Base-by-base conservation (phyloP, 2,888 invertebrate genomes). In the Philaethria dido region DNA sequence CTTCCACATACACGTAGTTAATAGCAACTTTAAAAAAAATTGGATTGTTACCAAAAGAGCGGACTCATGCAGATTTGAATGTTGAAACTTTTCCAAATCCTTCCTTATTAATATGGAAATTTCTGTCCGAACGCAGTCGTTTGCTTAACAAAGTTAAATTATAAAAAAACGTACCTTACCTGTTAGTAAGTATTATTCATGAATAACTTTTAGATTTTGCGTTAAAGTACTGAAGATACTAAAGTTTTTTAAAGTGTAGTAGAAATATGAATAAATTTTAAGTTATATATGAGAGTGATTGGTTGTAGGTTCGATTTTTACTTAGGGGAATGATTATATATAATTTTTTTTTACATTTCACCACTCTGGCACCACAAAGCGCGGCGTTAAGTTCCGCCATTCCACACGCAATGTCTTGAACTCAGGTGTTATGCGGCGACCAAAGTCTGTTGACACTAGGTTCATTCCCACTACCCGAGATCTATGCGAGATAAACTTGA, bases 31-130 rank as follows among this genome's bases (percentile, higher is more conserved):
- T 44, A 44, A 33, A 33, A 60, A 60, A 45, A 44, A 29, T 44
- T 60, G 60, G 45, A 60, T 60, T 45, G 60, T 60, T 33, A 29
- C 60, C 60, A 60, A 60, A 45, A 60, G 60, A 22, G 22, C 57
- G 42, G 25, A 11, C 57, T 18, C 44, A 14, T 18, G 29, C 45
- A 44, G 29, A 60, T 60, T 60, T 45, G 18, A 60, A 60, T 33
- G 60, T 60, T 60, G 60, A 60, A 60, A 60, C 29, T 60, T 45
- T 60, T 47, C 60, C 60, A 60, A 60, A 60, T 45, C 45, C 60
- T 60, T 60, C 60, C 60, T 45, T 29, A 57, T 57, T 57, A 57
- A 57, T 57, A 57, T 57, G 57, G 42, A 42, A 25, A 42, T 57
- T 57, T 57, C 25, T 16, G 57, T 42, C 20, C 11, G 42, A 57